Base-by-base conservation (phyloP, 2,113 vertebrate species). In the Pseudorhombus dupliciocellatus region DNA sequence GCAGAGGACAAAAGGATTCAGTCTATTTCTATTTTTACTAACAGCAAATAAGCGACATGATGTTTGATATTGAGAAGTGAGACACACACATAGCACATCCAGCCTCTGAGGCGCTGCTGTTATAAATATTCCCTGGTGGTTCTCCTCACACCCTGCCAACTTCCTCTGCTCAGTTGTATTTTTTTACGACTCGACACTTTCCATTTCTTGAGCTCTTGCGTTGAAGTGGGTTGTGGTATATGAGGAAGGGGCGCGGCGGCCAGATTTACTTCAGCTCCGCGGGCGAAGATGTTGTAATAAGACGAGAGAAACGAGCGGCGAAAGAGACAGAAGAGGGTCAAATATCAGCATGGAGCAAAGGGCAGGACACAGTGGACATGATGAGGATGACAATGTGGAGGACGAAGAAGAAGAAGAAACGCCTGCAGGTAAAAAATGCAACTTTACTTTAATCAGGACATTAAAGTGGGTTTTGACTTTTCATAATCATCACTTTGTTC, bases 181-280 rank as follows among this genome's bases (percentile, higher is more conserved):
- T 44, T 18, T 46, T 46, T 18, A 46, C 5, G 16, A 16, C 42
- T 40, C 5, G 10, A 40, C 10, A 16, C 42, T 44, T 46, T 18
- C 1, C 1, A 46, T 46, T 16, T 46, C 15, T 46, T 37, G 34
- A 4, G 16, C 21, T 25, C 5, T 28, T 5, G 2, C 6, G 21
- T 6, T 4, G 22, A 37, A 37, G 28, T 31, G n/a, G n/a, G 16
- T 0, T 5, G 53, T 20, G 37, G 14, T 24, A 15, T 51, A 51
- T 40, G 66, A 84, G 76, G 64, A 73, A 78, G 68, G 48, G 67
- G 62, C 3, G 46, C 30, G 9, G 24, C 11, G 24, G 12, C 14
- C 28, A 50, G 3, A 9, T 16, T 66, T 28, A 1, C 0, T 20
- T 15, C 9, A 22, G 14, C 14, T 31, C 0, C 26, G 59, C 8